Conservation (phyloP, 2,113 vertebrate species). For the Cyprinus carpio region DNA sequence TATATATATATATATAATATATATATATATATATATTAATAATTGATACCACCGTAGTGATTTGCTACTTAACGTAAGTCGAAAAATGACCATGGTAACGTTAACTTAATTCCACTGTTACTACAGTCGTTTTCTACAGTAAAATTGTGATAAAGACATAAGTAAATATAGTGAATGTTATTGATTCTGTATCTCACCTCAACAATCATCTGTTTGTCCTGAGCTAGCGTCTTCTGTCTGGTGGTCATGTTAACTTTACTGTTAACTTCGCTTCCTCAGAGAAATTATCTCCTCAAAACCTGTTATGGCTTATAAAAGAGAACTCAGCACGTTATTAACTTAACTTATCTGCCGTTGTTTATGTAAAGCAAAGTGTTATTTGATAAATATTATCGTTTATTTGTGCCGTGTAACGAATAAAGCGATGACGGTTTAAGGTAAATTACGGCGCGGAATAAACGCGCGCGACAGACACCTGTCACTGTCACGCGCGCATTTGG, state of each 20-base stretch:
- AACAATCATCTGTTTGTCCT: conserved; percentile 36
- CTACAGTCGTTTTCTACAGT: no score
- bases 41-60: no score
- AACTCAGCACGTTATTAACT: neutral
- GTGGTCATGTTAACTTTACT: conserved; percentile 37
- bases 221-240: conserved; percentile 2
- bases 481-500: conserved; percentile 9
- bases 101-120: neutral
- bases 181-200: conserved; percentile 45
- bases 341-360: neutral
- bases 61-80: no score
- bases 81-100: neutral
- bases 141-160: neutral
- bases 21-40: no score
- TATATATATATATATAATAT: neutral
- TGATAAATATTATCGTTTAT: neutral
- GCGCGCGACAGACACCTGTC: neutral
- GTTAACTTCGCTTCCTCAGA: neutral
- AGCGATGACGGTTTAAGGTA: neutral
- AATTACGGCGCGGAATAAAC: neutral
- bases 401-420: no score
- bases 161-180: neutral
- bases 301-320: neutral
- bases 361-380: neutral
- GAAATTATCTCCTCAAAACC: neutral